Evolutionary conservation across 1,140 invertebrate genomes (phyloP), one percentile per base, ranked within the genome.

Genomic region (Steinernema feltiae): DNA sequence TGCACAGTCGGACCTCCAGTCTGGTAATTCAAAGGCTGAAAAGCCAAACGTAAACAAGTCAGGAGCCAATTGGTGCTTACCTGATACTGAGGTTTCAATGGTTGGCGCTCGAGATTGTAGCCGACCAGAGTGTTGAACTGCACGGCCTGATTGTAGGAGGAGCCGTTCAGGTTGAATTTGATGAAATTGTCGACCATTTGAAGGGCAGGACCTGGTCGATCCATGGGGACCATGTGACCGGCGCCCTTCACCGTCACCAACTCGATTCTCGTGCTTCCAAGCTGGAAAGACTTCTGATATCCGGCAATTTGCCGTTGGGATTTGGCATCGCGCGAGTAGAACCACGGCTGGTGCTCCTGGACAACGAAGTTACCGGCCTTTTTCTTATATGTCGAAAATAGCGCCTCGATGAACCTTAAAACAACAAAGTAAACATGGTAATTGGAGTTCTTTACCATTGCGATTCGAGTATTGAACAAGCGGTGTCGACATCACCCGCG

Each of bases 161-260:
- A 15, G 24, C 3, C 24, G 24, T 63, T 63, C 53, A 63, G 53
- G 7, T 63, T 63, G 53, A 63, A 63, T 27, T 77, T 30, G 18
- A 79, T 31, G 53, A 87, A 87, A 71, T 79, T 82, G n/a, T 74
- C 77, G 48, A 87, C 82, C 84, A 87, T 83, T 71, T 87, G 79
- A 30, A 89, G 82, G 17, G 87, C 87, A 74, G 83, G 85, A 2
- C 80, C 81, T 63, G 89, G 88, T 78, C 87, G 86, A 80, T 89
- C 88, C 76, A 85, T 85, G 0, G 89, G 89, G 1, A 89, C 89
- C 88, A 89, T 89, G 82, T 90, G 89, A 73, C 89, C 89, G 76
- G 89, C 85, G 30, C 88, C 89, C 32, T 79, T 79, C 17, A 79
- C 76, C 0, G 77, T 79, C 30, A 79, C 29, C 1, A 78, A 48